Evolutionary conservation across 1,140 invertebrate species (phyloP), one percentile per base, ranked within the genome.

Genomic region (Ceratitis capitata): DNA sequence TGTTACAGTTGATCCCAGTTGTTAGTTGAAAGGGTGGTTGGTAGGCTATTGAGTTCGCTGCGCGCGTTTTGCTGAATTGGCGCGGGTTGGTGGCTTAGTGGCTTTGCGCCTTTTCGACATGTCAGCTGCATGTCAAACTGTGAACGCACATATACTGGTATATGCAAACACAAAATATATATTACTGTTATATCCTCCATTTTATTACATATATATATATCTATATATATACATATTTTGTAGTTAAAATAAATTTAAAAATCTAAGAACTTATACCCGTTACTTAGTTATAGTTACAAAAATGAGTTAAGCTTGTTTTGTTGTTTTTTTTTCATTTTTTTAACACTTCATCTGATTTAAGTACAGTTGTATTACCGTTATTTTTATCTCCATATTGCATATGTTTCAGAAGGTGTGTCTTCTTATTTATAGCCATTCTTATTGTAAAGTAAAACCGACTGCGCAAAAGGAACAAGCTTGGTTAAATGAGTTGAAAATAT

Each of bases 371-470:
- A 19, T 23, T 45, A 39, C 29, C n/a, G 16, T 74, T 78, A 7
- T 78, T 42, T n/a, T 45, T 23, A 29, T 64, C 32, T 16, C 4
- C 26, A 26, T 7, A 26, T 35, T 64, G 2, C 32, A 14, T 64
- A 12, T 64, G 19, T 16, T 78, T 42, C 19, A 26, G n/a, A 23
- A 78, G 69, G 69, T 78, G 69, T 78, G 69, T 78, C 39, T 78
- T 78, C 69, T 78, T 78, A 78, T 78, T 78, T 78, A 78, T 45
- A 35, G 39, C 19, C 35, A 78, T 78, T 78, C 69, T 78, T 45
- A 78, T 39, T n/a, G 69, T 78, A 78, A 78, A 39, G 19, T 45
- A 10, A 78, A 78, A 78, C 69, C 39, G 69, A n/a, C 39, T 23
- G 69, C 69, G 45, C 32, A 26, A n/a, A n/a, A n/a, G 19, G 19